Evolutionary conservation across 2,888 invertebrate species (phyloP), one percentile per base, ranked within the genome.

Genomic region (Stenotaenia linearis): DNA sequence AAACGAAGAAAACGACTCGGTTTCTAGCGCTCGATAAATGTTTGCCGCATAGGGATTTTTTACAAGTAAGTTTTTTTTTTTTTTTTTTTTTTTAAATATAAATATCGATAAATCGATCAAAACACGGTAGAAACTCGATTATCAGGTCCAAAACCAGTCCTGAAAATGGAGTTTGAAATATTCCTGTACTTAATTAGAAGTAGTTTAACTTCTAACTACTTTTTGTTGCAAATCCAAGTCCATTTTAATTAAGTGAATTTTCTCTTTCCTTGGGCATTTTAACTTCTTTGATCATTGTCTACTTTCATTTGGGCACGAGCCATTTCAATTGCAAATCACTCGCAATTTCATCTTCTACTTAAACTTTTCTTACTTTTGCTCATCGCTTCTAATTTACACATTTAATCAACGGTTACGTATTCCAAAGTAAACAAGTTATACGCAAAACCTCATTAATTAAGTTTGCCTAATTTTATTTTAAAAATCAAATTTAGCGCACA

Each of bases 1-100:
- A 56, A 56, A n/a, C 18, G 18, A 1, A 9, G 23, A 85, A 86
- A 25, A 82, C 85, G 0, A 95, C 97, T 0, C 95, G 92, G 85
- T 98, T 98, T 87, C 87, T 98, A 82, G 95, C 97, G 0, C 87
- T 98, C n/a, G 98, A 98, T 86, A 99, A 99, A 88, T 98, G 98
- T 86, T 88, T 98, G 78, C 97, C 97, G 0, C 91, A 90, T 83
- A 88, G 96, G 81, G 90, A 92, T 81, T 98, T 96, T 88, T 88
- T 98, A 56, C 97, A 98, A 89, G 90, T 98, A 50, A 82, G 83
- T 10, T n/a, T n/a, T n/a, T n/a, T n/a, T n/a, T n/a, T n/a, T n/a
- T n/a, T n/a, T n/a, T n/a, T n/a, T n/a, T n/a, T n/a, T n/a, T n/a
- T n/a, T n/a, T n/a, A n/a, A n/a, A n/a, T n/a, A n/a, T n/a, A n/a